Base-by-base conservation (phyloP, 2,888 invertebrate genomes). In the Diadromus collaris region DNA sequence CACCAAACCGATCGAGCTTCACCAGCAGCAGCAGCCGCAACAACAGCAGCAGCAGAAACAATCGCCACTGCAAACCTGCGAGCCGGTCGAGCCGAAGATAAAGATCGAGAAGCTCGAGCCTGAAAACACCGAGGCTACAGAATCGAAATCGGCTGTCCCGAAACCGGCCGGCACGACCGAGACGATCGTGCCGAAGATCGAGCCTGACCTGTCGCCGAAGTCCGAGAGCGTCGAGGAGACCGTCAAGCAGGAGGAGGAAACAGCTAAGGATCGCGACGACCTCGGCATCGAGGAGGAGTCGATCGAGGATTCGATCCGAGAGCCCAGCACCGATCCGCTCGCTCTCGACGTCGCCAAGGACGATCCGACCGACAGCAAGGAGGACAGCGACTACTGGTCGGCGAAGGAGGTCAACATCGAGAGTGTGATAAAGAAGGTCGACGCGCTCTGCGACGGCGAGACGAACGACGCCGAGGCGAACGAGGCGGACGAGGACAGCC, bases 341-440 rank as follows among this genome's bases (percentile, higher is more conserved):
- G 86, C 87, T 6, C 84, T 89, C 5, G 88, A 88, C 21, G 81
- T 82, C 3, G 83, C 87, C 2, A 92, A 92, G 82, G 92, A 92
- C 61, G 92, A 92, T 83, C 89, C 90, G 5, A 87, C 87, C 0
- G 91, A 91, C 68, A 92, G 92, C 41, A 93, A 95, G 83, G 95
- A 95, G 85, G 95, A 95, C 87, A 94, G 93, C 85, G 95, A 95
- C 88, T 95, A 94, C 83, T 96, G 96, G 96, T 95, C 95, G 44
- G 94, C 95, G 6, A 95, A 95, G 89, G 96, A 96, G 86, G 93
- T 95, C 1, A 96, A 95, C 86, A 95, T 96, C 81, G 96, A 96
- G 83, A 96, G 96, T 24, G 96, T 96, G 2, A 96, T 96, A 80
- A 96, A 96, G 90, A 95, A 95, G 85, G 94, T 95, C 0, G 95